phyloP scores from a whole-genome alignment of 2,888 invertebrate species.

The Pardosa pseudoannulata region DNA sequence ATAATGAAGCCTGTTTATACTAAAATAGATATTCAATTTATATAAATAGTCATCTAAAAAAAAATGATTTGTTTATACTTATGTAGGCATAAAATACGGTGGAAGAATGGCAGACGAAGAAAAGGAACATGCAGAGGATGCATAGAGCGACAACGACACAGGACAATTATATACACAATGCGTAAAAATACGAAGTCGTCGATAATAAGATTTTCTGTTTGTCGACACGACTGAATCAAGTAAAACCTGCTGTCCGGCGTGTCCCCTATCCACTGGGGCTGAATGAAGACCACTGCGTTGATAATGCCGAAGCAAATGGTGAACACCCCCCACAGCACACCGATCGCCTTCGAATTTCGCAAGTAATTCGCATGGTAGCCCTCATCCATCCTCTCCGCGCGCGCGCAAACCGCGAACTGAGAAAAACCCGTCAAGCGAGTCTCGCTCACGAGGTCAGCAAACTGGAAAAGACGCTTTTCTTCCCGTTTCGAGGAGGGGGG shows the following conservation, averaged over 20 bases:
- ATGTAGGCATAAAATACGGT: constrained; percentile 94
- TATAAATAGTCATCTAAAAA: constrained; percentile 97
- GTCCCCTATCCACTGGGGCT: constrained; percentile 92
- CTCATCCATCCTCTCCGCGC: too few species aligned
- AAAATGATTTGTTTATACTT: too few species aligned
- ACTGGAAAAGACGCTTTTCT: constrained; percentile 21
- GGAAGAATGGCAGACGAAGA: constrained; percentile 95
- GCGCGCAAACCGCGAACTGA: not conserved
- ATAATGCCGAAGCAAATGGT: constrained; percentile 98
- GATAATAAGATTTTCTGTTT: constrained; percentile 80
- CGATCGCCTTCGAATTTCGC: constrained; percentile 84
- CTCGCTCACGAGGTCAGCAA: constrained; percentile 66
- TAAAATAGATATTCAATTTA: too few species aligned
- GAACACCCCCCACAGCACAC: constrained; percentile 98
- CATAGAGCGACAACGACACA: constrained; percentile 90
- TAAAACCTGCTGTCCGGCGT: constrained; percentile 84
- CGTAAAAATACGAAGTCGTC: constrained; percentile 87
- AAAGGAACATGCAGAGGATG: constrained; percentile 90
- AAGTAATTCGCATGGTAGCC: constrained; percentile 70
- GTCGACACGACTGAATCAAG: constrained; percentile 90
- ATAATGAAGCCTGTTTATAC: too few species aligned
- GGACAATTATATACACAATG: constrained; percentile 88
- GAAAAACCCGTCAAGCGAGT: constrained; percentile 49
- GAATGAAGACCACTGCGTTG: constrained; percentile 94
- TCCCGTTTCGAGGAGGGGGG: too few species aligned